These are phyloP conservation scores for Diploptera punctata DNA, from an alignment of 2,888 invertebrate genomes.

Conservation along the genomic window DNA sequence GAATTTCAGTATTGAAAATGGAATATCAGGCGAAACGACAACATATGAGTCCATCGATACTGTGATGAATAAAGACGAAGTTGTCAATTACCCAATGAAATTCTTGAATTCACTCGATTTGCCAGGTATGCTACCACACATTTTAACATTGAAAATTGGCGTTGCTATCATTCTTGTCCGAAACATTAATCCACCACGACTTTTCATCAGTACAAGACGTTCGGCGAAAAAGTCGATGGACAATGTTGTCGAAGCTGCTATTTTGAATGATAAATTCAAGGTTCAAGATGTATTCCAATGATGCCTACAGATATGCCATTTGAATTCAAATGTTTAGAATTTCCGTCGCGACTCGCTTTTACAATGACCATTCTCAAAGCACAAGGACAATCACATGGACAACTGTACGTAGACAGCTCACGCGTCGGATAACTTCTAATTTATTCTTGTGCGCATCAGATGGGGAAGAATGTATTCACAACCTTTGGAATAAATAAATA, in stretches of 20 bases:
- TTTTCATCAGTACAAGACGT: slow-evolving; percentile 47
- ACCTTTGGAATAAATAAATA: no score
- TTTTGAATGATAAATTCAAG: slow-evolving; percentile 46
- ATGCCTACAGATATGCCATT: slow-evolving; percentile 49
- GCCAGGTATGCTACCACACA: slow-evolving; percentile 47
- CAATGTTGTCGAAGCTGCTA: slow-evolving; percentile 46
- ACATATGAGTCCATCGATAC: slow-evolving; percentile 39
- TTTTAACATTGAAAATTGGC: slow-evolving; percentile 47
- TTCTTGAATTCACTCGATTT: slow-evolving; percentile 47
- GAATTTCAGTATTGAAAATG: slow-evolving; percentile 34
- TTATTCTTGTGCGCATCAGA: slow-evolving; percentile 7
- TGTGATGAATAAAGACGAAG: slow-evolving; percentile 32
- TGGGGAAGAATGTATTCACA: background rate
- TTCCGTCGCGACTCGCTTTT: slow-evolving; percentile 48
- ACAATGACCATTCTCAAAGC: slow-evolving; percentile 52
- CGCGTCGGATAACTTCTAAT: slow-evolving; percentile 39
- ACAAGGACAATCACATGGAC: slow-evolving; percentile 52
- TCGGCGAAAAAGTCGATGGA: slow-evolving; percentile 38
- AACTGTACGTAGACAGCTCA: slow-evolving; percentile 51
- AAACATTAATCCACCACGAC: slow-evolving; percentile 48
- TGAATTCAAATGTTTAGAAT: slow-evolving; percentile 47
- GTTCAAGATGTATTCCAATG: slow-evolving; percentile 49
- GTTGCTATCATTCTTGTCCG: slow-evolving; percentile 48
- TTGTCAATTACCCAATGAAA: slow-evolving; percentile 44
- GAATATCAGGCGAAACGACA: slow-evolving; percentile 17